Evolutionary conservation across 2,113 vertebrate species (phyloP).

Genomic region (Leucopternis melanops): DNA sequence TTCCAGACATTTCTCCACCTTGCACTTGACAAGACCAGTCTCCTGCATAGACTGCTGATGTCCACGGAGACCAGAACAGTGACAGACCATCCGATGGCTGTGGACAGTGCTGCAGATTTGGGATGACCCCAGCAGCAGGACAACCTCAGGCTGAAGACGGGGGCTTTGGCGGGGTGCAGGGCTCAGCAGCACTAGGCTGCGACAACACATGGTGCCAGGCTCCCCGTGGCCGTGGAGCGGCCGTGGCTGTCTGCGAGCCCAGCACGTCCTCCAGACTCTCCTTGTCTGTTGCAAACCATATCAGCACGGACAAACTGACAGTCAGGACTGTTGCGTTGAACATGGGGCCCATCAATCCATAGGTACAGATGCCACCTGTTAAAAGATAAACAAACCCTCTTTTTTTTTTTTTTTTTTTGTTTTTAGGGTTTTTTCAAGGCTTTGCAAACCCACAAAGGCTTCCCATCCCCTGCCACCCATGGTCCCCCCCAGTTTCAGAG

Average conservation of each 20-base stretch:
- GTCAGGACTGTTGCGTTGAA: accelerated
- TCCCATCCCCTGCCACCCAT: not conserved
- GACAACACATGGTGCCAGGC: accelerated
- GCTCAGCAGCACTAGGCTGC: not conserved
- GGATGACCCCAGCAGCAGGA: not conserved
- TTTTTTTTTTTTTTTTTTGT: accelerated
- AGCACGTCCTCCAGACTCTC: not conserved
- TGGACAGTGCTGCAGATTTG: not conserved
- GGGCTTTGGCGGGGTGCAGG: not conserved
- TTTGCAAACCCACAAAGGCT: not conserved
- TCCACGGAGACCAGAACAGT: not conserved
- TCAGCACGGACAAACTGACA: accelerated
- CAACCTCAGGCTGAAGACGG: not conserved
- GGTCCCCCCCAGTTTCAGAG: not conserved
- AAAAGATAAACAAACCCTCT: not conserved
- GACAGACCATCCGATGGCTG: not conserved
- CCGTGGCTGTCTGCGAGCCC: accelerated
- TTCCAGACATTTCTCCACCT: not conserved
- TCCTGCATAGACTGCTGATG: not conserved
- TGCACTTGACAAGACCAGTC: not conserved
- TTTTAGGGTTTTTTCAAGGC: not conserved
- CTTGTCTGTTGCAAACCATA: not conserved
- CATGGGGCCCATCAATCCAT: accelerated
- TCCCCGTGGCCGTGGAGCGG: not conserved
- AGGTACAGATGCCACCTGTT: not conserved